Evolutionary conservation across 2,797 vertebrate genomes (phyloP).

Genomic region (Myotis planiceps): DNA sequence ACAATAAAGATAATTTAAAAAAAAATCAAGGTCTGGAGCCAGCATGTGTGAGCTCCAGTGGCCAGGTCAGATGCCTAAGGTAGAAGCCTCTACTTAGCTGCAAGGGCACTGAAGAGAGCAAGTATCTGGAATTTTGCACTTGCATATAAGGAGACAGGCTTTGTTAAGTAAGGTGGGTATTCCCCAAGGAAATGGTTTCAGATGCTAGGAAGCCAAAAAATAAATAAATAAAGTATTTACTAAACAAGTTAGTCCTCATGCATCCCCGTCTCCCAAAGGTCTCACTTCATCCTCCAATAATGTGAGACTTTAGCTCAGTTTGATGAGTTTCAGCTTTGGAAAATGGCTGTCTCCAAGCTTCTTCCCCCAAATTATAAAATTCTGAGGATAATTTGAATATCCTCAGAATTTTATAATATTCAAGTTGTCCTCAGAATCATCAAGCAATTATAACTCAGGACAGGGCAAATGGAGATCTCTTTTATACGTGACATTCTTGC

Average conservation of each 20-base stretch:
- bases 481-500: background rate
- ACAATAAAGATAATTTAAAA: too few relatives aligned
- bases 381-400: background rate
- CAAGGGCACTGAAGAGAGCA: background rate
- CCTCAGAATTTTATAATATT: too few relatives aligned
- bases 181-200: background rate
- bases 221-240: background rate
- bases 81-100: background rate
- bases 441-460: conserved; percentile 1
- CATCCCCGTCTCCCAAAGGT: background rate
- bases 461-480: background rate
- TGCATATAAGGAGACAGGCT: background rate
- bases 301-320: background rate
- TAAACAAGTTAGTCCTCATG: background rate
- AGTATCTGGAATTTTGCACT: background rate
- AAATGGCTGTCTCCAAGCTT: conserved; percentile 2
- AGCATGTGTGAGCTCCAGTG: background rate
- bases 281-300: background rate
- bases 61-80: background rate
- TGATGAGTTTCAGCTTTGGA: conserved; percentile 13
- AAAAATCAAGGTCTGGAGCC: background rate
- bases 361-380: background rate
- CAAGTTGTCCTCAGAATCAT: too few relatives aligned
- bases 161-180: background rate
- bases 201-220: background rate